Conservation (phyloP, 2,888 invertebrate genomes). For the Drosophila limbata region DNA sequence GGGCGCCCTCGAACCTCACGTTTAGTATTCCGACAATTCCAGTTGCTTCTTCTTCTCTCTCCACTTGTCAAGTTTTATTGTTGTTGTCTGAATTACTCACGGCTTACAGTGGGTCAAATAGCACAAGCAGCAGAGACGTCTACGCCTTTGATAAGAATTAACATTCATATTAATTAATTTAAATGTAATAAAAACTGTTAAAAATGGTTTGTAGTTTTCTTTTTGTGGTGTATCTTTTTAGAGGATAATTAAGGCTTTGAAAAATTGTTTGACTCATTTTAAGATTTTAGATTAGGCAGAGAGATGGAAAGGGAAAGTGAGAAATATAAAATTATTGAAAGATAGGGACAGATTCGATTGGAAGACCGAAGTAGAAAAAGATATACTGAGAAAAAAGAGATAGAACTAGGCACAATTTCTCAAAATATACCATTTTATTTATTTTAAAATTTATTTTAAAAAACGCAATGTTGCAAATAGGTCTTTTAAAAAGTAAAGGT, state of each 20-base stretch:
- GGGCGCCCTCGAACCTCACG: slow-evolving; percentile 41
- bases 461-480: too few relatives aligned
- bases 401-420: too few relatives aligned
- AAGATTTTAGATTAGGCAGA: neutral
- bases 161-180: neutral
- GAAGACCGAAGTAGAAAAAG: too few relatives aligned
- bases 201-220: too few relatives aligned
- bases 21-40: slow-evolving; percentile 29
- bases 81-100: slow-evolving; percentile 21
- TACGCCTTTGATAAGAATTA: neutral
- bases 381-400: too few relatives aligned
- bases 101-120: slow-evolving; percentile 30
- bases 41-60: slow-evolving; percentile 16
- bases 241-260: too few relatives aligned
- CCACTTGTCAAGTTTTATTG: slow-evolving; percentile 2
- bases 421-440: too few relatives aligned
- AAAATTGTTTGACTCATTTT: neutral
- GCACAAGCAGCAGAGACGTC: slow-evolving; percentile 5
- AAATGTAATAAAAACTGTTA: neutral
- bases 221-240: too few relatives aligned
- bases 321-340: neutral
- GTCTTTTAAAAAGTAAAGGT: too few relatives aligned
- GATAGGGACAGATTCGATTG: too few relatives aligned
- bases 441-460: too few relatives aligned
- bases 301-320: neutral